Evolutionary conservation across 1,140 invertebrate species (phyloP), one percentile per base, ranked within the genome.

Genomic region (Tigriopus japonicus): DNA sequence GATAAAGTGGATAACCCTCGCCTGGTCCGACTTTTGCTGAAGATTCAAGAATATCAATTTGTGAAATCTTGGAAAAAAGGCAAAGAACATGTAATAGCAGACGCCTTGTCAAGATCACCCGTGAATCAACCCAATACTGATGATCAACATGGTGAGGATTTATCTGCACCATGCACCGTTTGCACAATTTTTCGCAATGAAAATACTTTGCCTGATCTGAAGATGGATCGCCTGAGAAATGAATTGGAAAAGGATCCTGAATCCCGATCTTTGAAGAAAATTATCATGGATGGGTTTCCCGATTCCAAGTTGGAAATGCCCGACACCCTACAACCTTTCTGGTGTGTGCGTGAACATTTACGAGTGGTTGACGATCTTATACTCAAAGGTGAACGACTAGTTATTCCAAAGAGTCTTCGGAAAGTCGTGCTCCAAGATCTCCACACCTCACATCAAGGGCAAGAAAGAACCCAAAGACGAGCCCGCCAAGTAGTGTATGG

Each of bases 1-100:
- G 61, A 60, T 24, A 63, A 64, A 53, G 54, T 63, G 7, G 62
- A 63, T 12, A 63, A 63, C 41, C 63, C 63, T 5, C 21, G 51
- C 14, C n/a, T 62, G 10, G 59, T 62, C 19, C 62, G 63, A 13
- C 43, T 63, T 41, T 41, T 14, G 14, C 52, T 15, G 14, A 19
- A 54, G 15, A 19, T 14, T 15, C 14, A 14, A 41, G 52, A 7
- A 19, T 15, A 19, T 54, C 15, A 19, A 15, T 54, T 15, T n/a
- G 6, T 41, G 6, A 19, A 3, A 9, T 15, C 15, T 5, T 54
- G 52, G 52, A 15, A 41, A 14, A 14, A 14, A 19, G 52, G 52
- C 13, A 41, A 28, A 9, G 52, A 54, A 6, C 14, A 54, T 41
- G 42, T n/a, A 14, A 41, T 41, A 19, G 14, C 52, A 6, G 52